These are phyloP conservation scores for Mirounga angustirostris DNA, from an alignment of 2,113 vertebrate genomes.

Conservation along the genomic window DNA sequence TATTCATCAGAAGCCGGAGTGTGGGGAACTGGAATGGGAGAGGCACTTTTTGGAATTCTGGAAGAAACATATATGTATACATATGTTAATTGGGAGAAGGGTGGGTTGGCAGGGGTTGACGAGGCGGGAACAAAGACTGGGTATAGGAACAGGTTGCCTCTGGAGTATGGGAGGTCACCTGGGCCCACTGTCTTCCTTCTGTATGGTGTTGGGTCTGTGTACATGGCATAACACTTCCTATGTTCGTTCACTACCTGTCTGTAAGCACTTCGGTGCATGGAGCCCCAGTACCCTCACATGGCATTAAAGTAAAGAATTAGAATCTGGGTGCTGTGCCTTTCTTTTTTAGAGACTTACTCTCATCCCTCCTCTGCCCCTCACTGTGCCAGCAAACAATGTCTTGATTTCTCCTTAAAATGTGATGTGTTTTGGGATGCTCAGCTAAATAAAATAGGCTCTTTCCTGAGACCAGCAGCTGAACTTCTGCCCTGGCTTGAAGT, in stretches of 20 bases:
- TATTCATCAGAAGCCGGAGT: background rate
- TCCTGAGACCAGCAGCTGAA: background rate
- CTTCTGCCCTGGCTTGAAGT: background rate
- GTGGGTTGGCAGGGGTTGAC: background rate
- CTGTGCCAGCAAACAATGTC: background rate
- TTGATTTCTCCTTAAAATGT: background rate
- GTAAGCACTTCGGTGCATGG: background rate
- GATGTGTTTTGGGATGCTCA: background rate
- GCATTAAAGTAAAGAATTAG: constrained; percentile 67
- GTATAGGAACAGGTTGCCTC: background rate
- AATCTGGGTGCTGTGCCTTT: constrained; percentile 45
- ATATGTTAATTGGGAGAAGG: background rate
- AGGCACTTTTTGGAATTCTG: constrained; percentile 33
- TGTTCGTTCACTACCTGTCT: constrained; percentile 3
- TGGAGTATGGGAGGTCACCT: background rate
- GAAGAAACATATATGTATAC: background rate
- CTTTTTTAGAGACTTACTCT: background rate
- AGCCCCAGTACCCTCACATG: background rate
- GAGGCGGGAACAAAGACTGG: background rate
- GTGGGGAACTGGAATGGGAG: background rate
- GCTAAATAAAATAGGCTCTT: background rate
- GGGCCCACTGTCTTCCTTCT: background rate
- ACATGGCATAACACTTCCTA: background rate
- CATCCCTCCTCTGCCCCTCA: background rate
- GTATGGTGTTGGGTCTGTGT: background rate